Percentiles rank a stretch among this genome's conserved stretches.
Conservation (phyloP, 2,888 invertebrate genomes). For the Athalia circularis region DNA sequence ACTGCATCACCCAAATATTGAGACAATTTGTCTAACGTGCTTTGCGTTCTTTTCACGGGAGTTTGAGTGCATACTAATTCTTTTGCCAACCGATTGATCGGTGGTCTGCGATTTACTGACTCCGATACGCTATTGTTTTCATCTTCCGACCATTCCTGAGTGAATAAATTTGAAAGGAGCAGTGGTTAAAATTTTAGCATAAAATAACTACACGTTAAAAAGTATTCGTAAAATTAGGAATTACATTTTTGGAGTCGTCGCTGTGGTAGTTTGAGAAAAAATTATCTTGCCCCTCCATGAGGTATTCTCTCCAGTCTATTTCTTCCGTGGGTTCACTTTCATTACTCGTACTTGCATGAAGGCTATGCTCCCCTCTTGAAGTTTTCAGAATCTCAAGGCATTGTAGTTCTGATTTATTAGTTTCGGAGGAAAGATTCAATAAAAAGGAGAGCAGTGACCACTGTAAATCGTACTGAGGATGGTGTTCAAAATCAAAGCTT, state of each 20-base stretch:
- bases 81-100: constrained; percentile 27
- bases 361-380: constrained; percentile 55
- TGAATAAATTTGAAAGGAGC: background rate
- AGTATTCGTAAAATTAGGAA: constrained; percentile 38
- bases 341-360: constrained; percentile 55
- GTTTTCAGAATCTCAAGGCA: constrained; percentile 55
- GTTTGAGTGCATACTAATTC: constrained; percentile 10
- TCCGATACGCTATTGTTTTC: constrained; percentile 45
- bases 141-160: constrained; percentile 69
- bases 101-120: constrained; percentile 19
- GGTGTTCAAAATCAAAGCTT: constrained; percentile 69
- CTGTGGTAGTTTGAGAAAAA: constrained; percentile 69
- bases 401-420: constrained; percentile 61
- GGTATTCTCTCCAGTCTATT: constrained; percentile 75
- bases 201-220: background rate
- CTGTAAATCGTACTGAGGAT: constrained; percentile 74
- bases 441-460: constrained; percentile 75
- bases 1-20: constrained; percentile 57
- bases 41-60: constrained; percentile 35
- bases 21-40: constrained; percentile 53
- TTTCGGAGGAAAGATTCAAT: constrained; percentile 71
- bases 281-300: constrained; percentile 73
- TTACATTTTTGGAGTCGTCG: constrained; percentile 67
- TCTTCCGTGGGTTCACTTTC: constrained; percentile 69
- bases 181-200: no score